These are phyloP conservation scores for Saturnia pavonia DNA, from an alignment of 2,888 invertebrate species.

Conservation along the genomic window DNA sequence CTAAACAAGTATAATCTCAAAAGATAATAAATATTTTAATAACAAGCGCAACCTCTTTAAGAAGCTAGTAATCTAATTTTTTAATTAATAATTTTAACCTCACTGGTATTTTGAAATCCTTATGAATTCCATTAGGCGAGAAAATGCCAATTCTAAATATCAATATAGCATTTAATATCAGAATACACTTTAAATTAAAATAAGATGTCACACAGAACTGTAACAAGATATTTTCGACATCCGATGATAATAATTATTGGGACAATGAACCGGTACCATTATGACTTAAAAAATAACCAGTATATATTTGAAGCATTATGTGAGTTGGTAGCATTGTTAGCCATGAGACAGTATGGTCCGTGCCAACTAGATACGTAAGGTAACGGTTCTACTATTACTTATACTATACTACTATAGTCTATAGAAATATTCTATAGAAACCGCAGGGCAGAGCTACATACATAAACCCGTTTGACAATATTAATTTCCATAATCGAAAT, in stretches of 20 bases:
- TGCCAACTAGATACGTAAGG: background rate
- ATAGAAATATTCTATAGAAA: too few relatives aligned
- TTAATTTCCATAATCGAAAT: too few relatives aligned
- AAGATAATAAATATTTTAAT: too few relatives aligned
- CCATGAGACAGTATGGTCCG: background rate
- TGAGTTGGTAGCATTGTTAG: background rate
- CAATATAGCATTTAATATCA: background rate
- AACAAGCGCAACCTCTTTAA: background rate
- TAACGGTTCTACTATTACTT: background rate
- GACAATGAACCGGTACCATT: background rate
- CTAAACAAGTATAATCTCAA: too few relatives aligned
- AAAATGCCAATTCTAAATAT: constrained; percentile 9
- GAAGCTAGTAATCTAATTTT: background rate
- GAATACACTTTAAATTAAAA: background rate
- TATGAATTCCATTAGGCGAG: background rate
- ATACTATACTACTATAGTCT: too few relatives aligned
- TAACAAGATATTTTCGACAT: background rate
- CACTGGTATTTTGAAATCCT: background rate
- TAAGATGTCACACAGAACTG: background rate
- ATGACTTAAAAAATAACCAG: background rate
- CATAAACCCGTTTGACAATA: too few relatives aligned
- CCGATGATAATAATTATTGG: background rate
- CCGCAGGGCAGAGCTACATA: too few relatives aligned
- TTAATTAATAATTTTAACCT: background rate
- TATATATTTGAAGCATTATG: background rate